phyloP scores from a whole-genome alignment of 2,113 vertebrate genomes.

The human region DNA sequence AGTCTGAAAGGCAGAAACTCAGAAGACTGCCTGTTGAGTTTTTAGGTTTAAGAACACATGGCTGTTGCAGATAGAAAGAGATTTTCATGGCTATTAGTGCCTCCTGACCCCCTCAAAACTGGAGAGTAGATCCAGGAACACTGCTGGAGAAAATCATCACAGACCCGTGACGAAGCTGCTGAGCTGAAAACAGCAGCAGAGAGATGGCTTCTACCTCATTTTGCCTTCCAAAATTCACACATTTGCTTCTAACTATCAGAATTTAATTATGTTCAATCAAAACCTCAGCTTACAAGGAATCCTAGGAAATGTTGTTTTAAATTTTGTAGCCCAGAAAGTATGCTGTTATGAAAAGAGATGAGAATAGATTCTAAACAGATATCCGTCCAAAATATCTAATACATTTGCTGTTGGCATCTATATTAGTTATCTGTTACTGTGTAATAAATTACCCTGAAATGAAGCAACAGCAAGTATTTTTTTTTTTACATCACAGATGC shows the following conservation, averaged over 20 bases:
- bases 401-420: not conserved
- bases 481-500: not conserved
- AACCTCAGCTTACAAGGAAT: not conserved
- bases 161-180: not conserved
- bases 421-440: not conserved
- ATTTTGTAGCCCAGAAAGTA: not conserved
- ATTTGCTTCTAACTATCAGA: not conserved
- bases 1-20: not conserved
- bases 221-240: not conserved
- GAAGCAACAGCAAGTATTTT: not conserved
- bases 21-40: not conserved
- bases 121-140: not conserved
- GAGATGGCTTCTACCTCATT: not conserved
- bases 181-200: not conserved
- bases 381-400: not conserved
- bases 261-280: not conserved
- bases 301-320: not conserved
- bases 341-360: not conserved
- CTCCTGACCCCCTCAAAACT: not conserved
- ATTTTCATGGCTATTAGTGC: not conserved
- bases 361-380: not conserved
- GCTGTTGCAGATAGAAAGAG: not conserved
- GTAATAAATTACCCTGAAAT: not conserved
- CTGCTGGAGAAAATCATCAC: not conserved
- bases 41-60: not conserved